Evolutionary conservation across 1,140 invertebrate genomes (phyloP).

Genomic region (Cyclina sinensis): DNA sequence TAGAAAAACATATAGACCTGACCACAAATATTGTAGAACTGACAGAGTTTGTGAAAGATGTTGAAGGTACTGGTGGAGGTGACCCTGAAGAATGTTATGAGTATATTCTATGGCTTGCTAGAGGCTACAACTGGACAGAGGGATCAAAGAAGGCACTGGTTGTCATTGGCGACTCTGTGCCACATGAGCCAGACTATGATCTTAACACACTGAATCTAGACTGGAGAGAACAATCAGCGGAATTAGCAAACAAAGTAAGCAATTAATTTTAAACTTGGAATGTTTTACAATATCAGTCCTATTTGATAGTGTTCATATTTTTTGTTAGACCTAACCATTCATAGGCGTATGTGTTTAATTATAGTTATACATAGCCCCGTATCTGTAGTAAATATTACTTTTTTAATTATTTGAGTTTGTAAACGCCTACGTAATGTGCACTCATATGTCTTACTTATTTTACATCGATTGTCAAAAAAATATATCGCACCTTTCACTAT

Average conservation of each 20-base stretch:
- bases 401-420: too few relatives aligned
- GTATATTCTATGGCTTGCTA: constrained; percentile 76
- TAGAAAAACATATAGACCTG: constrained; percentile 80
- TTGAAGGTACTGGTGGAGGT: constrained; percentile 79
- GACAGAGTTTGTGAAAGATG: constrained; percentile 78
- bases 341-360: too few relatives aligned
- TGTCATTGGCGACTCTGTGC: constrained; percentile 83
- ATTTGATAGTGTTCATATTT: too few relatives aligned
- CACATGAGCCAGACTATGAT: constrained; percentile 79
- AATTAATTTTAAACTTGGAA: too few relatives aligned
- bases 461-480: too few relatives aligned
- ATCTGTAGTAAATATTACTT: too few relatives aligned
- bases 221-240: constrained; percentile 79
- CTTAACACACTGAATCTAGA: constrained; percentile 78
- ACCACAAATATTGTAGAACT: constrained; percentile 75
- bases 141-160: constrained; percentile 78
- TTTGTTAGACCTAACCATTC: too few relatives aligned
- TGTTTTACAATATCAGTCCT: too few relatives aligned
- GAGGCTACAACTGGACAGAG: constrained; percentile 78
- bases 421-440: too few relatives aligned
- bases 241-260: constrained; percentile 57
- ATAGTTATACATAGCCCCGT: too few relatives aligned
- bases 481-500: too few relatives aligned
- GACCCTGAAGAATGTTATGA: constrained; percentile 83
- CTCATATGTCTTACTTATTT: too few relatives aligned